These are phyloP conservation scores for Coptotermes formosanus DNA, from an alignment of 1,140 invertebrate species.

Conservation along the genomic window DNA sequence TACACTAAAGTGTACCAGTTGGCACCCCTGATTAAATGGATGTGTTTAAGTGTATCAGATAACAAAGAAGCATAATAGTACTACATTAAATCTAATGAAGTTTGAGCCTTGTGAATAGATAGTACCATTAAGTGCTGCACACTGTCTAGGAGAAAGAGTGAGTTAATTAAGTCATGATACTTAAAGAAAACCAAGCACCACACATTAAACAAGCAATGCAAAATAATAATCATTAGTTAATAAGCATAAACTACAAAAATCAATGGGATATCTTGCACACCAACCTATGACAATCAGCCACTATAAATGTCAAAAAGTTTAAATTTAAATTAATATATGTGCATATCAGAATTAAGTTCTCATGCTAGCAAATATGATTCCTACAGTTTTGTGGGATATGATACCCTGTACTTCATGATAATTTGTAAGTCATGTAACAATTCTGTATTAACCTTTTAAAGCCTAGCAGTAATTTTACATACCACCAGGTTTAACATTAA, in stretches of 20 bases:
- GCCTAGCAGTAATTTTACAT: too few relatives aligned
- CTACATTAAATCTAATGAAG: neutral
- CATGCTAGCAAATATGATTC: too few relatives aligned
- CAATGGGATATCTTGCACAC: constrained; percentile 30
- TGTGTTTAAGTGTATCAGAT: neutral
- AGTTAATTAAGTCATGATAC: neutral
- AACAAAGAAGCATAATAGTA: neutral
- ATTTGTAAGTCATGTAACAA: too few relatives aligned
- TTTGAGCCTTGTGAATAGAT: neutral
- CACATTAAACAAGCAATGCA: neutral
- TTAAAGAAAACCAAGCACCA: neutral
- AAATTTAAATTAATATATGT: too few relatives aligned
- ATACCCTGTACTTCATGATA: too few relatives aligned
- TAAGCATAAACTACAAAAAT: constrained; percentile 38
- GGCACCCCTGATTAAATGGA: neutral
- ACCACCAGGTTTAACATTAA: too few relatives aligned
- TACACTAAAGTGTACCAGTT: neutral
- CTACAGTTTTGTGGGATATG: too few relatives aligned
- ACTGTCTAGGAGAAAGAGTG: neutral
- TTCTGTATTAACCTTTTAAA: too few relatives aligned
- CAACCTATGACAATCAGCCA: neutral
- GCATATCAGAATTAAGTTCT: too few relatives aligned
- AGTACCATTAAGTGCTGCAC: neutral
- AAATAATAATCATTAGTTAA: constrained; percentile 9
- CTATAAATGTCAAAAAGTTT: too few relatives aligned